phyloP scores from a whole-genome alignment of 2,888 invertebrate species.

The Drosophila setosimentum region DNA sequence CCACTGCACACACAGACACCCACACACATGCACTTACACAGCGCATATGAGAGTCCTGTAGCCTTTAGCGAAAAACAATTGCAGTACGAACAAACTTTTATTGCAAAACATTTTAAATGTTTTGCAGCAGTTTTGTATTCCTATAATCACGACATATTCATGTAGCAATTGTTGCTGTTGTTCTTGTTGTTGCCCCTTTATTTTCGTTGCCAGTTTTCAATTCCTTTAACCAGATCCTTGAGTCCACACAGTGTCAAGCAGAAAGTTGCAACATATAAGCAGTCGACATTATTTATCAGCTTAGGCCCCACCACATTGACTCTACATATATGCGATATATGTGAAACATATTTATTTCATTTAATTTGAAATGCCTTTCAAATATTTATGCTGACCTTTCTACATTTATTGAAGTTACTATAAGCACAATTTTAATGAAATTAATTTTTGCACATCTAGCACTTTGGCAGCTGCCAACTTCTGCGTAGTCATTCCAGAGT shows the following conservation, averaged over 20 bases:
- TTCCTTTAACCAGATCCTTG: constrained; percentile 29
- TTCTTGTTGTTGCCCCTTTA: constrained; percentile 1
- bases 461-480: constrained; percentile 43
- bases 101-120: constrained; percentile 80
- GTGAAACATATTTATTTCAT: constrained; percentile 27
- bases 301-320: constrained; percentile 1
- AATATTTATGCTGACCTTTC: constrained; percentile 63
- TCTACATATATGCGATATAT: background rate
- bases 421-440: constrained; percentile 53
- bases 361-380: constrained; percentile 48
- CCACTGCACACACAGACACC: background rate
- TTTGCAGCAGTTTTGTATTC: constrained; percentile 54
- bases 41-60: constrained; percentile 19
- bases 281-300: constrained; percentile 64
- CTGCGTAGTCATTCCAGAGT: constrained; percentile 14
- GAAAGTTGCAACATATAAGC: constrained; percentile 53
- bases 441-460: constrained; percentile 65
- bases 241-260: constrained; percentile 23
- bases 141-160: constrained; percentile 48
- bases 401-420: constrained; percentile 20
- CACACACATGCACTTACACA: constrained; percentile 7
- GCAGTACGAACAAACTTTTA: constrained; percentile 72
- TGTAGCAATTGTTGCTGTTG: constrained; percentile 28
- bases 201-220: constrained; percentile 35
- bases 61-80: constrained; percentile 66